phyloP scores from a whole-genome alignment of 2,888 invertebrate species.

The Agonopterix alstromeriana region DNA sequence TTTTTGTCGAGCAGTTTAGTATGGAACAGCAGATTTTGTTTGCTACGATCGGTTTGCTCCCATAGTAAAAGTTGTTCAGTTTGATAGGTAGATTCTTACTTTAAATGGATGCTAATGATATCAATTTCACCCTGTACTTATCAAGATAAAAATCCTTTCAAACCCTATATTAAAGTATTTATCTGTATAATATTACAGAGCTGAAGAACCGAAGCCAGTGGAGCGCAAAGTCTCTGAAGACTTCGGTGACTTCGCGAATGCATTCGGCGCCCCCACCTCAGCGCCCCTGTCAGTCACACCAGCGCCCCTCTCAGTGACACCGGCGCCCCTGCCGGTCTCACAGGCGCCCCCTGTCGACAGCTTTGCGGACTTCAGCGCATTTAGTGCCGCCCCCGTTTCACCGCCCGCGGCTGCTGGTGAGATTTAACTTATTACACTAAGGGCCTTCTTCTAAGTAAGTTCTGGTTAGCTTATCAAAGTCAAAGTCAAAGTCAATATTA shows the following conservation, averaged over 20 bases:
- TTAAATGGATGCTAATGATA: no score
- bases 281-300: slow-evolving; percentile 8
- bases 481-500: no score
- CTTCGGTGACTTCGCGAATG: slow-evolving; percentile 88
- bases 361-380: slow-evolving; percentile 91
- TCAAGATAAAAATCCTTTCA: no score
- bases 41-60: no score
- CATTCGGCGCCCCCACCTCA: slow-evolving; percentile 68
- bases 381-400: slow-evolving; percentile 36
- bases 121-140: no score
- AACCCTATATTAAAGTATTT: no score
- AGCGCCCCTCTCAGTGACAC: not conserved
- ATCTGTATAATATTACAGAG: slow-evolving; percentile 31
- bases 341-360: slow-evolving; percentile 67
- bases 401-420: slow-evolving; percentile 31
- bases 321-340: not conserved
- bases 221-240: slow-evolving; percentile 50
- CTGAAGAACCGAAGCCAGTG: slow-evolving; percentile 37
- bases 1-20: no score
- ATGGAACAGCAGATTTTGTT: no score
- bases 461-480: no score
- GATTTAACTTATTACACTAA: not conserved
- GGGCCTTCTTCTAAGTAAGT: no score
- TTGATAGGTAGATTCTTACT: no score
- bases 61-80: no score